phyloP scores from a whole-genome alignment of 2,888 invertebrate species.

The Apamea sordens region DNA sequence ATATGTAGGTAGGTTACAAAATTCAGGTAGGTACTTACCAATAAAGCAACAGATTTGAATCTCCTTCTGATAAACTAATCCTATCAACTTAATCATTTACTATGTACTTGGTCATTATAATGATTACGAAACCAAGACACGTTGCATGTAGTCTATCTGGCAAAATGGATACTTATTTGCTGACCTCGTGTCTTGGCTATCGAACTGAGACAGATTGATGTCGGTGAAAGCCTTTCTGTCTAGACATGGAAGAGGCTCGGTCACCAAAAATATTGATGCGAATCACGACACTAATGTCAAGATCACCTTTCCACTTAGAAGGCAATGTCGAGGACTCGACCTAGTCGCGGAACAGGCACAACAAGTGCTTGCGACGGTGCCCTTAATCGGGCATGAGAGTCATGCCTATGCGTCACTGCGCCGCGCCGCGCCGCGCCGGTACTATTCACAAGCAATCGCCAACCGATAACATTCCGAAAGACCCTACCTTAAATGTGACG shows the following conservation, averaged over 20 bases:
- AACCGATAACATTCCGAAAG: conserved; percentile 37
- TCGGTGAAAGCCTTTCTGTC: conserved; percentile 28
- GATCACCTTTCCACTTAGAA: conserved; percentile 46
- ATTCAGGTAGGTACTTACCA: background rate
- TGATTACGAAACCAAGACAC: conserved; percentile 3
- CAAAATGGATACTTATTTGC: conserved; percentile 21
- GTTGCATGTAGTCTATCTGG: conserved; percentile 10
- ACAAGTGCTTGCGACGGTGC: conserved; percentile 11
- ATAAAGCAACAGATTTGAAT: background rate
- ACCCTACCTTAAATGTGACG: background rate
- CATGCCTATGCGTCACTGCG: conserved; percentile 6
- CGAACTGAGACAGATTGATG: conserved; percentile 32
- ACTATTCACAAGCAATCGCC: conserved; percentile 12
- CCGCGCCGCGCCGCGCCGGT: background rate
- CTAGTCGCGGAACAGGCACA: conserved; percentile 26
- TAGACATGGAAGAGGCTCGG: conserved; percentile 38
- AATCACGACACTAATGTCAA: conserved; percentile 52
- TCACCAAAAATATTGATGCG: conserved; percentile 46
- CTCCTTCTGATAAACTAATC: conserved; percentile 7
- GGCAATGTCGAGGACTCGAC: conserved; percentile 43
- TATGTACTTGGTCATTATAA: conserved; percentile 7
- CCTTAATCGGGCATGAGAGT: conserved; percentile 33
- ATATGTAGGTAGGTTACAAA: background rate
- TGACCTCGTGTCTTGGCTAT: conserved; percentile 31
- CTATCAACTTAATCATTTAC: conserved; percentile 1